Percentiles rank a stretch among this genome's conserved stretches.
phyloP scores from a whole-genome alignment of 2,113 vertebrate species.

The Ophiodon elongatus region DNA sequence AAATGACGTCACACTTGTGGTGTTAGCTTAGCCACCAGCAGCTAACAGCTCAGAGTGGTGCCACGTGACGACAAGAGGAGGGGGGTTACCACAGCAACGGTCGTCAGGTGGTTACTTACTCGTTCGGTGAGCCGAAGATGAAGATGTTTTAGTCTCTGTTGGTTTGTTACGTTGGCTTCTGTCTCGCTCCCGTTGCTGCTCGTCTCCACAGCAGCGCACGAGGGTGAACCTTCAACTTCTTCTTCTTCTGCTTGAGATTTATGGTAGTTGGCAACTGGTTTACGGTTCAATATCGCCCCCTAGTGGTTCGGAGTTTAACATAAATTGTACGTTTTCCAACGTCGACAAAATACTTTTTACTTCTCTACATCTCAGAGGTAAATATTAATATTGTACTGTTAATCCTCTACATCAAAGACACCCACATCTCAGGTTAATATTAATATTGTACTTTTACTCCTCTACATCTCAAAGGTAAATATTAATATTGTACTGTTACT shows the following conservation, averaged over 20 bases:
- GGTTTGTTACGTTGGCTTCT: not conserved
- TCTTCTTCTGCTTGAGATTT: conserved; percentile 9
- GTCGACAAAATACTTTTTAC: too few relatives aligned
- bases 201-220: not conserved
- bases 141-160: accelerated
- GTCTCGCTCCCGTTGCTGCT: not conserved
- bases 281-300: not conserved
- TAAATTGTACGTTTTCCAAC: not conserved
- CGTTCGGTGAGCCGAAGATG: not conserved
- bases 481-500: too few relatives aligned
- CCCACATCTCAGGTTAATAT: too few relatives aligned
- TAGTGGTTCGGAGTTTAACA: not conserved
- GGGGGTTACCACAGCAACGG: not conserved
- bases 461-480: too few relatives aligned
- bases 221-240: not conserved
- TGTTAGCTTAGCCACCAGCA: too few relatives aligned
- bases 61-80: not conserved
- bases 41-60: not conserved
- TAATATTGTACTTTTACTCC: too few relatives aligned
- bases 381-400: too few relatives aligned
- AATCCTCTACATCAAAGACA: too few relatives aligned
- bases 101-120: conserved; percentile 9
- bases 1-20: too few relatives aligned
- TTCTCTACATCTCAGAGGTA: too few relatives aligned
- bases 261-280: not conserved